Percentiles rank a stretch among this genome's conserved stretches.
phyloP scores from a whole-genome alignment of 2,113 vertebrate species.

The Neodontobutis hainanensis region DNA sequence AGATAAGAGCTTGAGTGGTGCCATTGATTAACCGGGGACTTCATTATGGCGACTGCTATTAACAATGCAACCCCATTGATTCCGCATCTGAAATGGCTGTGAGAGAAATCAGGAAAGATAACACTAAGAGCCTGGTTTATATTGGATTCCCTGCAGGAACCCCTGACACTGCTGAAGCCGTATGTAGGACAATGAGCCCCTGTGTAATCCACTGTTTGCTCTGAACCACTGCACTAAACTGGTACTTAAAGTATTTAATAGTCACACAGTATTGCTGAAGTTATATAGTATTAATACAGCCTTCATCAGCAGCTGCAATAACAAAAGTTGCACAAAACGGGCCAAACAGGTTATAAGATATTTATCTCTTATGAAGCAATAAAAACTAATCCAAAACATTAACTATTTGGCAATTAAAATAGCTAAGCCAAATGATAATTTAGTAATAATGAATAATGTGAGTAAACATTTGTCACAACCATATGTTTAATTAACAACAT shows the following conservation, averaged over 20 bases:
- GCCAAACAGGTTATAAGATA: not conserved
- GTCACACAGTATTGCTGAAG: constrained; percentile 44
- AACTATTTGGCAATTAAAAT: too few species aligned
- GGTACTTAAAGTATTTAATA: constrained; percentile 52
- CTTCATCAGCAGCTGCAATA: constrained; percentile 11
- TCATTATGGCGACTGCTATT: constrained; percentile 73
- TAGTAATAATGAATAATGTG: too few species aligned
- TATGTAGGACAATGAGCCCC: constrained; percentile 49
- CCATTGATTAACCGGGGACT: constrained; percentile 74
- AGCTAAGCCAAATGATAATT: too few species aligned
- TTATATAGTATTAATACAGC: constrained; percentile 49
- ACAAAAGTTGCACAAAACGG: not conserved
- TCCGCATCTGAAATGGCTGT: constrained; percentile 54
- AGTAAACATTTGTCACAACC: not conserved
- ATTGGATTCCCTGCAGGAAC: constrained; percentile 63
- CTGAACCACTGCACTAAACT: constrained; percentile 28
- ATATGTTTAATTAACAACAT: not conserved
- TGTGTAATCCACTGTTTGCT: constrained; percentile 48
- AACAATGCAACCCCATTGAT: constrained; percentile 74
- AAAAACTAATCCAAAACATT: too few species aligned
- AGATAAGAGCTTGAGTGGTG: constrained; percentile 71
- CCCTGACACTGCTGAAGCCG: constrained; percentile 38
- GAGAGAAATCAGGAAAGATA: constrained; percentile 68
- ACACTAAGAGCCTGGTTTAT: constrained; percentile 54
- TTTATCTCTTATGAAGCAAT: too few species aligned